These are phyloP conservation scores for Cygnus atratus DNA, from an alignment of 2,113 vertebrate species.

Conservation along the genomic window DNA sequence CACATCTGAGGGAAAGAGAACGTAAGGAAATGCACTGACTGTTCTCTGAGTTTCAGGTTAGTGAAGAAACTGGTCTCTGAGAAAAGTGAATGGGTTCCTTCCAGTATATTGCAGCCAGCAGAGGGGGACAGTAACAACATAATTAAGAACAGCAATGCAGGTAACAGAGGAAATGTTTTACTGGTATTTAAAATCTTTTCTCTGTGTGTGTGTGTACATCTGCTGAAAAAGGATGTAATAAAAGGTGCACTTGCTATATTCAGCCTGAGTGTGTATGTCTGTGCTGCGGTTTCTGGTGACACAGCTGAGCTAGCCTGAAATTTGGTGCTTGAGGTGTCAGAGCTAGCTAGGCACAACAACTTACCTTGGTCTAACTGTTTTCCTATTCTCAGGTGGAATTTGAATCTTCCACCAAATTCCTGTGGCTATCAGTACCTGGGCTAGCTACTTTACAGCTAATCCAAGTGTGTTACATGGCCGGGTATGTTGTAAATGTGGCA, in stretches of 20 bases:
- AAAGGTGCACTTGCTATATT: background rate
- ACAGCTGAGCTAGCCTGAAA: background rate
- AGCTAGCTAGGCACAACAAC: background rate
- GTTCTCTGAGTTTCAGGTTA: constrained; percentile 78
- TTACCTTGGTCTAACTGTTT: background rate
- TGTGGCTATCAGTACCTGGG: background rate
- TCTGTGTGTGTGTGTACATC: background rate
- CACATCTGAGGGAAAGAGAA: background rate
- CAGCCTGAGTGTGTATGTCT: accelerated
- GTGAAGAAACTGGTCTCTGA: constrained; percentile 86
- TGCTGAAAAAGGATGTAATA: background rate
- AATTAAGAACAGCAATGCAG: constrained; percentile 78
- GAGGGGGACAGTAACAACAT: constrained; percentile 71
- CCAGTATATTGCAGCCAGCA: constrained; percentile 81
- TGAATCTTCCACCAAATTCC: background rate
- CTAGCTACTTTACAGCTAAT: background rate
- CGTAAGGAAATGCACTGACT: background rate
- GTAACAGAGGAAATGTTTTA: constrained; percentile 38
- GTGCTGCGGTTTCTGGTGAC: background rate
- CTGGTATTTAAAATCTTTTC: background rate
- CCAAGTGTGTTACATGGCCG: background rate
- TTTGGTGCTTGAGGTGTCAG: background rate
- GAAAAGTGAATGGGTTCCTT: constrained; percentile 82
- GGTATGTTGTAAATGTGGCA: background rate
- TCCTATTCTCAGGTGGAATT: background rate